These are phyloP conservation scores for Anthophora plumipes DNA, from an alignment of 2,888 invertebrate genomes.

Conservation along the genomic window DNA sequence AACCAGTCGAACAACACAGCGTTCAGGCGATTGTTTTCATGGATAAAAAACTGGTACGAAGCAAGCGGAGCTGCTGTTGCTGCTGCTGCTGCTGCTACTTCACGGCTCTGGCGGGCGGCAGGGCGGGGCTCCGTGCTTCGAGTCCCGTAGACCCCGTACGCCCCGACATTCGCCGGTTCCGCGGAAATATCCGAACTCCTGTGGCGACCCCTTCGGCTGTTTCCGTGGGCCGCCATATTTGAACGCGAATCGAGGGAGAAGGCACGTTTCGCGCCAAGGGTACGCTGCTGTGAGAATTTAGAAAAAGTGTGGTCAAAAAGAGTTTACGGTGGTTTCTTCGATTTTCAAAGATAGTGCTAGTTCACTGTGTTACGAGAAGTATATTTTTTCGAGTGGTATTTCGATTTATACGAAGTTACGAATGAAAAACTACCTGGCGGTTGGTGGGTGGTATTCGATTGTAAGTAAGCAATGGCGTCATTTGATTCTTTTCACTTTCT, in stretches of 20 bases:
- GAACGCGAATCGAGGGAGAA: not conserved
- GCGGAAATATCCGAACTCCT: constrained; percentile 58
- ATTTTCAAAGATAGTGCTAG: no score
- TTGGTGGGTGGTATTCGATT: no score
- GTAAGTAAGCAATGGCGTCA: not conserved
- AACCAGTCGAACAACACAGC: constrained; percentile 48
- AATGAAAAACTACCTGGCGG: not conserved
- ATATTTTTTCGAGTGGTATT: no score
- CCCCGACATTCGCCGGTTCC: constrained; percentile 58
- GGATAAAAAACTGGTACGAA: constrained; percentile 53
- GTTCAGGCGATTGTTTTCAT: constrained; percentile 70
- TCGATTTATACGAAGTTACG: no score
- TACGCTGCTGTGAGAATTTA: not conserved
- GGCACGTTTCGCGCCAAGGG: not conserved
- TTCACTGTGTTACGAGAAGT: no score
- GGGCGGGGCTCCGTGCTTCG: constrained; percentile 82
- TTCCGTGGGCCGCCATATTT: constrained; percentile 43
- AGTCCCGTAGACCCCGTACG: constrained; percentile 79
- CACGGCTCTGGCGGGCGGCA: constrained; percentile 76
- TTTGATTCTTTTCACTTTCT: not conserved
- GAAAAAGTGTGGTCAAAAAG: not conserved
- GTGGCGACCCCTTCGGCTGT: constrained; percentile 34
- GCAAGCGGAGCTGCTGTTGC: constrained; percentile 70
- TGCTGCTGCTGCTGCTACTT: constrained; percentile 70
- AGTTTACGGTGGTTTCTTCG: not conserved